Evolutionary conservation across 1,140 invertebrate species (phyloP).

Genomic region (Agraylea sexmaculata): DNA sequence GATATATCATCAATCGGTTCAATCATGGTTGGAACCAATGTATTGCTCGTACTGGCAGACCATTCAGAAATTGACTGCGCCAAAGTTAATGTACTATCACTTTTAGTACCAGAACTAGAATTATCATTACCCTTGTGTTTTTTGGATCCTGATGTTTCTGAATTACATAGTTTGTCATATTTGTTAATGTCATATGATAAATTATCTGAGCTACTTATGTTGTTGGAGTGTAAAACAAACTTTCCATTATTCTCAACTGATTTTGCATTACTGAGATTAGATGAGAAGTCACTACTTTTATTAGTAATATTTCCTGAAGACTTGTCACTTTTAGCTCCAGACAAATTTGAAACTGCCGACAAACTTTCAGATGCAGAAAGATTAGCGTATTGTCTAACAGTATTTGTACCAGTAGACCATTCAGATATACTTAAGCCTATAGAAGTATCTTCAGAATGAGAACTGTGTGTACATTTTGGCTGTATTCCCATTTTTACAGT

Average conservation of each 20-base stretch:
- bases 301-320: conserved; percentile 38
- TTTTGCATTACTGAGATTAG: conserved; percentile 31
- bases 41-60: conserved; percentile 48
- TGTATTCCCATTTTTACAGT: conserved; percentile 65
- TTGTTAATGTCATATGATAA: conserved; percentile 35
- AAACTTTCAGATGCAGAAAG: conserved; percentile 50
- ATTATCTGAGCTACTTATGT: conserved; percentile 39
- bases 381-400: conserved; percentile 63
- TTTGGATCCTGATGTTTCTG: conserved; percentile 39
- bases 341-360: conserved; percentile 44
- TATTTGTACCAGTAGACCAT: conserved; percentile 73
- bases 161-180: conserved; percentile 48
- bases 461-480: conserved; percentile 62
- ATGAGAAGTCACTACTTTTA: conserved; percentile 28
- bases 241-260: conserved; percentile 30
- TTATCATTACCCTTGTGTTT: conserved; percentile 32
- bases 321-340: conserved; percentile 47
- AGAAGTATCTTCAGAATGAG: conserved; percentile 72
- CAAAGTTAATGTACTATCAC: conserved; percentile 46
- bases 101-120: conserved; percentile 44
- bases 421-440: conserved; percentile 72
- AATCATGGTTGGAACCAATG: conserved; percentile 40
- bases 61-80: conserved; percentile 49
- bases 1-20: conserved; percentile 37
- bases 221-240: conserved; percentile 27